phyloP scores from a whole-genome alignment of 2,113 vertebrate genomes.

The Hassar affinis region DNA sequence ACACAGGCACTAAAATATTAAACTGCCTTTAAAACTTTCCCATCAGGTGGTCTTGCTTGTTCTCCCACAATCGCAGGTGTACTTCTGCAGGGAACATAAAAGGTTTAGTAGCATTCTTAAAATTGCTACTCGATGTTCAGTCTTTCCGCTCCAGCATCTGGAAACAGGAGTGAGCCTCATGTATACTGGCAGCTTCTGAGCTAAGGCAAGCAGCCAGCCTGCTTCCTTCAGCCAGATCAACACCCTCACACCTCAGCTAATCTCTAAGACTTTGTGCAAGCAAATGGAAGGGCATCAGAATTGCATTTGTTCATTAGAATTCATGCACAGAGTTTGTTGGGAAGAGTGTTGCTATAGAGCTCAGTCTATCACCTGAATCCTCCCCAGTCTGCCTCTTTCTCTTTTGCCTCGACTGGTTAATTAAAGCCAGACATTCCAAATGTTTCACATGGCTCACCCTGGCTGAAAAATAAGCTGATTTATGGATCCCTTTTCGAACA shows the following conservation, averaged over 20 bases:
- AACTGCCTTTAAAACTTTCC: constrained; percentile 52
- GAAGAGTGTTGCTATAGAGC: constrained; percentile 50
- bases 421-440: constrained; percentile 70
- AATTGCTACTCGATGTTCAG: constrained; percentile 25
- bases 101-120: constrained; percentile 30
- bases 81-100: constrained; percentile 40
- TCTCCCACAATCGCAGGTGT: constrained; percentile 47
- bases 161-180: constrained; percentile 1
- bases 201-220: constrained; percentile 23
- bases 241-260: background rate
- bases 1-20: constrained; percentile 55
- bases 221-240: constrained; percentile 23
- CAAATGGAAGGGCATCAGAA: background rate
- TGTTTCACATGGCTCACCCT: constrained; percentile 50
- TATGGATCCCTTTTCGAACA: constrained; percentile 68
- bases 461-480: constrained; percentile 69
- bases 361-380: constrained; percentile 46
- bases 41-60: constrained; percentile 59
- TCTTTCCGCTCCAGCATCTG: constrained; percentile 39
- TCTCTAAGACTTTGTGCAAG: background rate
- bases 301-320: background rate
- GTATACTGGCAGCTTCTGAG: constrained; percentile 16
- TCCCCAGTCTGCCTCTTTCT: constrained; percentile 39
- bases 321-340: background rate
- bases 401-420: constrained; percentile 62